Conservation (phyloP, 1,140 invertebrate genomes). For the Bactericera cockerelli region DNA sequence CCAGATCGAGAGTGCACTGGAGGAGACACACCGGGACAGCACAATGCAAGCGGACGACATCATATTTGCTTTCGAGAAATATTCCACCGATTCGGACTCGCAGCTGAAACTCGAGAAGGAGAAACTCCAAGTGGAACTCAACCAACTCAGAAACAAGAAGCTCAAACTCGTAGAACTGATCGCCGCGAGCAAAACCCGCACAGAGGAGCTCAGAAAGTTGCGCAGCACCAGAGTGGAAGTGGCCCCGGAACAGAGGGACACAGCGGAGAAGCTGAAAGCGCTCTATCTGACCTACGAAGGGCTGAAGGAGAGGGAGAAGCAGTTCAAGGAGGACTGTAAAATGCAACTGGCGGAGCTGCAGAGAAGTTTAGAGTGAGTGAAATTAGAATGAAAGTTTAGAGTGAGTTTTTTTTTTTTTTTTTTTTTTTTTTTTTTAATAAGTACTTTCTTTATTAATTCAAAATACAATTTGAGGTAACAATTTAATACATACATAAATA, state of each 20-base stretch:
- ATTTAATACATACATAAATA: too few species aligned
- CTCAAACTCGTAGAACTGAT: not conserved
- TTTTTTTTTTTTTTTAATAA: too few species aligned
- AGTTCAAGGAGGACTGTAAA: conserved; percentile 16
- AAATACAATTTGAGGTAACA: too few species aligned
- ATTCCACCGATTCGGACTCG: not conserved
- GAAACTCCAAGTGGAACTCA: not conserved
- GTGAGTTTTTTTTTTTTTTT: too few species aligned
- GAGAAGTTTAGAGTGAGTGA: conserved; percentile 12
- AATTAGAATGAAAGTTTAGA: not conserved
- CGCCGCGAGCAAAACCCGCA: not conserved
- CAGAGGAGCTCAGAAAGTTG: not conserved
- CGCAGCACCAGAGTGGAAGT: not conserved
- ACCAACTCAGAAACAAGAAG: not conserved
- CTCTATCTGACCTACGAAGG: conserved; percentile 10
- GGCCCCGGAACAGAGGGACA: not conserved
- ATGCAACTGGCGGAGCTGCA: conserved; percentile 11
- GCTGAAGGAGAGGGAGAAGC: conserved; percentile 11
- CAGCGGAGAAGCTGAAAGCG: conserved; percentile 11
- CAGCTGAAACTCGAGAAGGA: not conserved
- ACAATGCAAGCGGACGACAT: not conserved
- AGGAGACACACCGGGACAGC: too few species aligned
- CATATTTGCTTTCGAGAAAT: not conserved
- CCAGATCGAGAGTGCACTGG: too few species aligned
- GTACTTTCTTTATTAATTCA: too few species aligned